These are phyloP conservation scores for Oncorhynchus kisutch DNA, from an alignment of 2,113 vertebrate species.

Conservation along the genomic window DNA sequence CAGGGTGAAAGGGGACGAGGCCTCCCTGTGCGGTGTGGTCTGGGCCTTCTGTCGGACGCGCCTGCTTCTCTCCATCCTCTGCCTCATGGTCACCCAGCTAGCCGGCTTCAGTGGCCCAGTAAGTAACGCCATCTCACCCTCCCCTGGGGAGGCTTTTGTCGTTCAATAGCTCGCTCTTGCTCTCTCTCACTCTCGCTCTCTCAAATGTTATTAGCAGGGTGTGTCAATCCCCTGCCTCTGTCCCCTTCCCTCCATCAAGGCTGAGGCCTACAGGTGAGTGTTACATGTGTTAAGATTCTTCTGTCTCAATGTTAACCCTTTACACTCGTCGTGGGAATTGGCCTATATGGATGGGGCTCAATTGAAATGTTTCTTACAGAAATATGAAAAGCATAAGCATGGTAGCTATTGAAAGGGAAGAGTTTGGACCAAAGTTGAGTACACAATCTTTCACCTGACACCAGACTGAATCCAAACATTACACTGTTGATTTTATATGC, in stretches of 20 bases:
- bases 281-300: constrained; percentile 4
- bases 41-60: constrained; percentile 90
- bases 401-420: too few species aligned
- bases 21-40: constrained; percentile 82
- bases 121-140: constrained; percentile 84
- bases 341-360: too few species aligned
- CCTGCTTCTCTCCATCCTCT: constrained; percentile 88
- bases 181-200: constrained; percentile 3
- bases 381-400: too few species aligned
- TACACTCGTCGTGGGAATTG: too few species aligned
- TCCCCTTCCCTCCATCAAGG: constrained; percentile 17
- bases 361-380: too few species aligned
- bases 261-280: constrained; percentile 34
- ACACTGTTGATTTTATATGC: too few species aligned
- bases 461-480: too few species aligned
- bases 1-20: constrained; percentile 73
- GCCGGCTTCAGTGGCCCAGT: constrained; percentile 94
- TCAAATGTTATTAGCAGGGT: background rate
- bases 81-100: constrained; percentile 89
- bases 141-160: background rate
- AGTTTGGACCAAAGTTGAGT: too few species aligned
- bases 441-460: too few species aligned
- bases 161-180: background rate
- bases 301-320: background rate
- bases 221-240: constrained; percentile 2